Evolutionary conservation across 2,113 vertebrate genomes (phyloP), one percentile per base, ranked within the genome.

Genomic region (Nettapus auritus): DNA sequence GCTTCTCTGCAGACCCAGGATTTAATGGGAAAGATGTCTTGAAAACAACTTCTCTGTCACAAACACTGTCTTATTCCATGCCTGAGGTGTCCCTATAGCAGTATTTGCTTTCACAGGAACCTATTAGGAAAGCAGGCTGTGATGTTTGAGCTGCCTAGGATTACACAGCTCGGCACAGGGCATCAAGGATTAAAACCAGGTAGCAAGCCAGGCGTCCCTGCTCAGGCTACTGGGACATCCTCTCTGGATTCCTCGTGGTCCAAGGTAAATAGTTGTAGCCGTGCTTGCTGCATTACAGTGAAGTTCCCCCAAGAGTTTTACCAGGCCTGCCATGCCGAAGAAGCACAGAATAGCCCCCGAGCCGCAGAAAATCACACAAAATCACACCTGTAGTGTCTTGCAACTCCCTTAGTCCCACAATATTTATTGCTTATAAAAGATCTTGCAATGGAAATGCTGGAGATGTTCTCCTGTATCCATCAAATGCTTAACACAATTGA

Each of bases 401-500:
- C 6, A 18, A 5, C 29, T 38, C 66, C 38, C 19, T 25, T 5
- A 62, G 31, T 48, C 38, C n/a, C 26, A 1, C 9, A 9, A 1
- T 55, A 18, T 52, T 0, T 0, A 23, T 40, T 8, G 12, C 8
- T 40, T 16, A 3, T 17, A 18, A 59, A 60, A 50, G 57, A 69
- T 79, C 33, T 53, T 9, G 10, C 1, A 2, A 1, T 2, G 53
- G 74, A 40, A 44, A 23, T 71, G 76, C 48, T 53, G 90, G 42
- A 48, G 73, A 5, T 44, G 56, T 34, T 36, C 26, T 62, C 60
- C 74, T 17, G 15, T 52, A 7, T 26, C 66, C 8, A 2, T 57
- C 53, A 15, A 26, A 55, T 25, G 40, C 17, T 25, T 71, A 46
- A 34, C 1, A 1, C 0, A 2, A 38, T 38, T 0, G 8, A 86